Percentiles rank a stretch among this genome's conserved stretches.
phyloP scores from a whole-genome alignment of 2,797 vertebrate genomes.

The Hyperoplus lanceolatus region DNA sequence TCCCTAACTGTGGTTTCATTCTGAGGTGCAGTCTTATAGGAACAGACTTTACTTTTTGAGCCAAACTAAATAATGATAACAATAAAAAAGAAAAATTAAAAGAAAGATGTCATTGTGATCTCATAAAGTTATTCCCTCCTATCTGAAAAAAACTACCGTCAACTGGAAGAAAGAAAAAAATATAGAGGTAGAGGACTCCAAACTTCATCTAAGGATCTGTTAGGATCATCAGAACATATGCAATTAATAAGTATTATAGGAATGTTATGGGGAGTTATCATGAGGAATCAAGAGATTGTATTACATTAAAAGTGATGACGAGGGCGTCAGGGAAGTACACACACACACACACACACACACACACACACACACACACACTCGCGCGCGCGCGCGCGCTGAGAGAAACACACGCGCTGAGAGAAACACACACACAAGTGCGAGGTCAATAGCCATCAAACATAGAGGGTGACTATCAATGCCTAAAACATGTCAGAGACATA shows the following conservation, averaged over 20 bases:
- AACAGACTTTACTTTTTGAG: background rate
- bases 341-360: background rate
- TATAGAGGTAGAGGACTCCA: background rate
- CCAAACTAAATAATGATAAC: background rate
- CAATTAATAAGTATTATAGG: background rate
- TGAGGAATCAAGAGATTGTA: background rate
- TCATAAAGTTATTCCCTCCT: background rate
- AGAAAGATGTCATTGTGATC: background rate
- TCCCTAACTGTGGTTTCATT: background rate
- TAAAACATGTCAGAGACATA: slow-evolving; percentile 3
- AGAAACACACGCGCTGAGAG: background rate
- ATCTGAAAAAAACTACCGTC: background rate
- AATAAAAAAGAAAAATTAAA: no score
- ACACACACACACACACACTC: background rate
- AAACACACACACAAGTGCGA: background rate
- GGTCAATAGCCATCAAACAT: background rate
- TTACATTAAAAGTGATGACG: slow-evolving; percentile 19
- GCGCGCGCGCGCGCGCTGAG: background rate
- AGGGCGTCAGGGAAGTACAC: slow-evolving; percentile 6
- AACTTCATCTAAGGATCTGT: background rate
- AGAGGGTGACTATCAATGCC: background rate
- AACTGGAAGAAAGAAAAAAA: background rate
- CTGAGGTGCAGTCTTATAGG: background rate
- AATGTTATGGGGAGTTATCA: background rate
- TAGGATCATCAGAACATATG: background rate